Evolutionary conservation across 2,888 invertebrate species (phyloP).

Genomic region (Therioaphis trifolii): DNA sequence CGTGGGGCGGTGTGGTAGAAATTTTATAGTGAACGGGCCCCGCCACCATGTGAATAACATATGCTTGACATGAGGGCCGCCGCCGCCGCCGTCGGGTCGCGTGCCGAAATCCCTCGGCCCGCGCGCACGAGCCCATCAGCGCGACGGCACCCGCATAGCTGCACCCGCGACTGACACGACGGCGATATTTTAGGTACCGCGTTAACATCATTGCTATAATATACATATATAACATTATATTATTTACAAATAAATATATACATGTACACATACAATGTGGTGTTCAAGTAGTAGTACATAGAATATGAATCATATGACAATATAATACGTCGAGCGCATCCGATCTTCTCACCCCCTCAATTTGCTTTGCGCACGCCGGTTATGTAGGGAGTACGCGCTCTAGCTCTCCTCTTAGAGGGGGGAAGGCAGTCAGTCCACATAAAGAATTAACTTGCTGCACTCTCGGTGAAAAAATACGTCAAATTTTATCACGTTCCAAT

Average conservation of each 20-base stretch:
- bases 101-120: constrained; percentile 57
- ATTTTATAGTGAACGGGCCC: neutral
- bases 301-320: neutral
- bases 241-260: too few relatives aligned
- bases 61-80: constrained; percentile 57
- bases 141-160: constrained; percentile 51
- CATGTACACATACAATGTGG: neutral
- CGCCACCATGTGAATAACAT: constrained; percentile 59
- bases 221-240: neutral
- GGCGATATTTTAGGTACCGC: neutral
- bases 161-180: constrained; percentile 46
- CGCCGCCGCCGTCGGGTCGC: constrained; percentile 45
- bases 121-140: constrained; percentile 49
- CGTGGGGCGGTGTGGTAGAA: neutral
- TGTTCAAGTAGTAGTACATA: neutral
- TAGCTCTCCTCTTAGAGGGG: too few relatives aligned
- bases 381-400: too few relatives aligned
- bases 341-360: neutral
- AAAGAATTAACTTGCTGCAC: too few relatives aligned
- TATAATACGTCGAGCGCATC: constrained; percentile 1
- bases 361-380: too few relatives aligned
- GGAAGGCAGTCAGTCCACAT: too few relatives aligned
- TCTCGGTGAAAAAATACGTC: too few relatives aligned
- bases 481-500: too few relatives aligned
- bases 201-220: neutral